Evolutionary conservation across 1,140 invertebrate species (phyloP), one percentile per base, ranked within the genome.

Genomic region (Bombus superbus): DNA sequence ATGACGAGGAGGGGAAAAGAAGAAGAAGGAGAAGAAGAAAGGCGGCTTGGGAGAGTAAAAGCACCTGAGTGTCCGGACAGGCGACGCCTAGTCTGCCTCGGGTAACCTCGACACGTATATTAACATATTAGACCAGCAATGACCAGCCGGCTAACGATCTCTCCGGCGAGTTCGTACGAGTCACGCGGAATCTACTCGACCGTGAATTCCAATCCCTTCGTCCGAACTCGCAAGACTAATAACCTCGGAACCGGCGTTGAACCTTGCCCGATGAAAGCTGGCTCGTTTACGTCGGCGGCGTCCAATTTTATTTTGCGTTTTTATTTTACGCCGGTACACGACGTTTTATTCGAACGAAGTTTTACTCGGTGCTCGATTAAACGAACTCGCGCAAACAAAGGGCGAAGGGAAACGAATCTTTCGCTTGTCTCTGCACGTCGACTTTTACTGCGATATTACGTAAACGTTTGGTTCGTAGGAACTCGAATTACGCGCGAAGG

Each of bases 41-140:
- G 76, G 35, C 35, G 68, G 84, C 28, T 40, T 6, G 80, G 82
- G 62, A 77, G 86, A 87, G 85, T 86, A 87, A 80, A 85, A 88
- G 66, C 83, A 92, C 83, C 91, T 81, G 90, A 91, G 90, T 88
- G 92, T 73, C 84, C 66, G 38, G 85, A 64, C 86, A 88, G 92
- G 92, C 92, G 92, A 93, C 92, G 88, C 83, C 81, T 90, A 91
- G 92, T 93, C 92, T 93, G 90, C 87, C 78, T 74, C 83, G 89
- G 64, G 84, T 87, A 88, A 83, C 87, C 86, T 92, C 90, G 69
- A 81, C 77, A 64, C 59, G 81, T 68, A 15, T 87, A 91, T 91
- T 91, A 88, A 82, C 90, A 91, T 91, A 88, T 86, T 85, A 81
- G 75, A 89, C 86, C 64, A 79, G 78, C 85, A 88, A 86, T 76